Percentiles rank a stretch among this genome's conserved stretches.
phyloP scores from a whole-genome alignment of 1,140 invertebrate species.

The Sycophaga agraensis region DNA sequence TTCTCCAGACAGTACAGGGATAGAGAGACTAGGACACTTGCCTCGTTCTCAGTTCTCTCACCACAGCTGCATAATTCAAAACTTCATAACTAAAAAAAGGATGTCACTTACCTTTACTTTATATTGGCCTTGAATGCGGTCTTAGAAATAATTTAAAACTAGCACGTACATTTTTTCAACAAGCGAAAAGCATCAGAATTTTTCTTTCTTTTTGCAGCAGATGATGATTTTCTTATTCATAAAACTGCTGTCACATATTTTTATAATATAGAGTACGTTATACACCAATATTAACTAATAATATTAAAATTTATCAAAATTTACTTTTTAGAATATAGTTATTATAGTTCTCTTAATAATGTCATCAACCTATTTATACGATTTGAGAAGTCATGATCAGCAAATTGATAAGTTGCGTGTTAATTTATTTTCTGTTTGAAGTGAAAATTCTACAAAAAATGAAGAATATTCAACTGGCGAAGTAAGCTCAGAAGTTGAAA shows the following conservation, averaged over 20 bases:
- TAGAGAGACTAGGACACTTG: no score
- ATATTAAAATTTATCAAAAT: not conserved
- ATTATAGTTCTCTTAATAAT: conserved; percentile 57
- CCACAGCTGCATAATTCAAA: conserved; percentile 98
- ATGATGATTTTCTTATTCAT: conserved; percentile 92
- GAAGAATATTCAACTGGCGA: conserved; percentile 48
- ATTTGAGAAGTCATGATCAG: conserved; percentile 34
- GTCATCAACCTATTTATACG: conserved; percentile 34
- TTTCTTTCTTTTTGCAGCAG: no score
- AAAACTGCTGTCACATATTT: conserved; percentile 93
- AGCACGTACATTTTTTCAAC: conserved; percentile 90
- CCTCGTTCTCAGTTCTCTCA: no score
- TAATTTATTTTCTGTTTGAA: conserved; percentile 53
- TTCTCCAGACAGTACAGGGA: no score
- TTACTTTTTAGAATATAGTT: not conserved
- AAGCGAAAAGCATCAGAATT: conserved; percentile 79
- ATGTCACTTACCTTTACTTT: conserved; percentile 86
- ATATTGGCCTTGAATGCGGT: conserved; percentile 94
- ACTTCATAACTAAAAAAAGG: conserved; percentile 72
- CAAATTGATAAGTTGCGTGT: conserved; percentile 50
- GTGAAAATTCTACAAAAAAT: conserved; percentile 47
- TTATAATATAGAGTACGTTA: conserved; percentile 77
- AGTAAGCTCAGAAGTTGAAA: conserved; percentile 58
- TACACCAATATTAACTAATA: conserved; percentile 14
- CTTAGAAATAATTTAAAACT: conserved; percentile 89